phyloP scores from a whole-genome alignment of 37 sponge, comb jelly and placozoan species.

The Aphrocallistes beatrix region DNA sequence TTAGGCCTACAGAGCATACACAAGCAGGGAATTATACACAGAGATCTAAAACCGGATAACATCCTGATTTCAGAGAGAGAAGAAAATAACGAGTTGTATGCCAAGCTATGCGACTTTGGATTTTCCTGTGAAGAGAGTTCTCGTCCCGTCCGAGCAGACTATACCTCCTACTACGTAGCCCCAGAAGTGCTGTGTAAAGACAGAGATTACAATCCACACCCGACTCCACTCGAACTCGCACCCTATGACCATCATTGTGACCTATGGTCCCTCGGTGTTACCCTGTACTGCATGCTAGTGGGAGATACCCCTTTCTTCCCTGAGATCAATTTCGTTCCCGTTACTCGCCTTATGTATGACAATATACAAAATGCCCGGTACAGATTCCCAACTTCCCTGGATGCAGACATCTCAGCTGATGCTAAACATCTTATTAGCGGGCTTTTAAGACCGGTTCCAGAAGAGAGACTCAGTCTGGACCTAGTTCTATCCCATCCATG shows the following conservation, averaged over 20 bases:
- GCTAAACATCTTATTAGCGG: background rate
- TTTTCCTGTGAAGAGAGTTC: background rate
- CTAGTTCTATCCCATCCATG: constrained; percentile 2
- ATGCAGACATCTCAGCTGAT: background rate
- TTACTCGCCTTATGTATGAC: background rate
- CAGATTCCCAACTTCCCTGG: background rate
- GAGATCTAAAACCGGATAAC: background rate
- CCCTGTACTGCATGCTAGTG: background rate
- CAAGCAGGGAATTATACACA: constrained; percentile 12
- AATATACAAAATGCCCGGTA: background rate
- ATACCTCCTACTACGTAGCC: background rate
- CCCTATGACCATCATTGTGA: background rate
- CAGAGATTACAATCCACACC: constrained; percentile 8
- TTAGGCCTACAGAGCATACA: background rate
- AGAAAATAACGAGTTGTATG: background rate
- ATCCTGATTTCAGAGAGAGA: background rate
- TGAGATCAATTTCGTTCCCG: background rate
- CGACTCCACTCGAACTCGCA: background rate
- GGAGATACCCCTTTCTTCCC: background rate
- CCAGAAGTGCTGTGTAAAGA: constrained; percentile 7
- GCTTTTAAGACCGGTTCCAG: background rate
- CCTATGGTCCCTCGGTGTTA: background rate
- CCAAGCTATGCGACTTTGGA: constrained; percentile 3
- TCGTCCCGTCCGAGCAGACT: background rate
- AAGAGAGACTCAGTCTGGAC: background rate